Evolutionary conservation across 2,888 invertebrate species (phyloP), one percentile per base, ranked within the genome.

Genomic region (Netelia inedita): DNA sequence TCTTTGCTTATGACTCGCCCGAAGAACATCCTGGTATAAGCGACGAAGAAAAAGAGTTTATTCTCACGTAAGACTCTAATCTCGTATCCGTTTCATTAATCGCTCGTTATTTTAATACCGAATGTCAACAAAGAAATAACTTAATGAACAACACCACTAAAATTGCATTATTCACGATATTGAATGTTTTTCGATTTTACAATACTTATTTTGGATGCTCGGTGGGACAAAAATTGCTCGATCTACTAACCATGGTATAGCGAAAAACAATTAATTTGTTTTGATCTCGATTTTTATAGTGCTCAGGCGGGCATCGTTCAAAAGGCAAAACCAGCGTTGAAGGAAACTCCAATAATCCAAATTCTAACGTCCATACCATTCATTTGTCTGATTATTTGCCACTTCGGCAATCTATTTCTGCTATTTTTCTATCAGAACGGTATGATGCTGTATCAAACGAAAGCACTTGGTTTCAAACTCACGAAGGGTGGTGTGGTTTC

Each of bases 331-430:
- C 89, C 89, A 1, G 23, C 88, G 5, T 61, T 92, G 46, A 87
- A 83, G 81, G 94, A 96, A 66, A 96, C 96, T 0, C 97, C 97
- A 1, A 95, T 96, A 88, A 95, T 94, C 88, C 94, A 94, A 43
- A 96, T 97, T 53, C 85, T 95, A 16, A 92, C 95, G 0, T 97
- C 97, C 0, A 86, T 96, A 66, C 97, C 97, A 16, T 97, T 97
- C 92, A 94, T 96, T 93, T 95, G 96, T 0, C 94, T 97, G 90
- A 88, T 95, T 10, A 88, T 96, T 1, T 94, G 96, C 28, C 97
- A 97, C 89, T 97, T 96, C 89, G 97, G 97, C 55, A 97, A 96
- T 90, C 94, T 97, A 82, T 97, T 97, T 96, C 96, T 97, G 1
- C 92, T 97, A 41, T 97, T 96, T 92, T 96, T 97, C 91, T 95